These are phyloP conservation scores for Phrynosoma platyrhinos DNA, from an alignment of 2,113 vertebrate genomes.

Conservation along the genomic window DNA sequence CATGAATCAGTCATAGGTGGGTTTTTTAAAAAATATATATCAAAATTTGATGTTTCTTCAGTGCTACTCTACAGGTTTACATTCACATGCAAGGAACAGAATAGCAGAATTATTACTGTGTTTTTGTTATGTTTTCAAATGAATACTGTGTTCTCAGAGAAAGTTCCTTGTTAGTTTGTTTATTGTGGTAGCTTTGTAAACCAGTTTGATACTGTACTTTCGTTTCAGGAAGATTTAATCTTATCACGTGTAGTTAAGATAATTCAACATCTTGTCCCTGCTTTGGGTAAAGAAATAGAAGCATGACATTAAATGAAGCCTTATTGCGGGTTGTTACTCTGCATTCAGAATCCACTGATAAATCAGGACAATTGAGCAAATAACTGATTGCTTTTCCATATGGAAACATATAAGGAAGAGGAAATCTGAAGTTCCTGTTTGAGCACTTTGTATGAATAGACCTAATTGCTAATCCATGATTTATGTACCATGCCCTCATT, in stretches of 20 bases:
- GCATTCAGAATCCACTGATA: conserved; percentile 31
- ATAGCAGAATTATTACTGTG: conserved; percentile 32
- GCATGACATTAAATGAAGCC: conserved; percentile 29
- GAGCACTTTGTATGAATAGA: conserved; percentile 51
- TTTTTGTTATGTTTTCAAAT: neutral
- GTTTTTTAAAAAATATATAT: neutral
- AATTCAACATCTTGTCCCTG: neutral
- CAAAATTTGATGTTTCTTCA: neutral
- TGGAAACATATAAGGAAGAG: conserved; percentile 46
- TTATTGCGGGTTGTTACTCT: neutral
- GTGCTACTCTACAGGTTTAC: neutral
- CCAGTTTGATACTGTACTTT: neutral
- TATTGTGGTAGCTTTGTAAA: neutral
- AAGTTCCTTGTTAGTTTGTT: neutral
- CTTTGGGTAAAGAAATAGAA: conserved; percentile 24
- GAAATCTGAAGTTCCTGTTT: neutral
- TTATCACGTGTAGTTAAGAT: neutral
- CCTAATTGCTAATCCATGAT: conserved; percentile 55
- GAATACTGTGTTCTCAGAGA: neutral
- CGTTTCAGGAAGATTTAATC: conserved; percentile 24
- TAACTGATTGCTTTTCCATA: conserved; percentile 43
- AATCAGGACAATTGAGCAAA: conserved; percentile 1
- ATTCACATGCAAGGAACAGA: neutral
- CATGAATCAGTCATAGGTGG: neutral
- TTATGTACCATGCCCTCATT: conserved; percentile 47